These are phyloP conservation scores for Leptinotarsa rubiginosa DNA, from an alignment of 2,888 invertebrate genomes.

Conservation along the genomic window DNA sequence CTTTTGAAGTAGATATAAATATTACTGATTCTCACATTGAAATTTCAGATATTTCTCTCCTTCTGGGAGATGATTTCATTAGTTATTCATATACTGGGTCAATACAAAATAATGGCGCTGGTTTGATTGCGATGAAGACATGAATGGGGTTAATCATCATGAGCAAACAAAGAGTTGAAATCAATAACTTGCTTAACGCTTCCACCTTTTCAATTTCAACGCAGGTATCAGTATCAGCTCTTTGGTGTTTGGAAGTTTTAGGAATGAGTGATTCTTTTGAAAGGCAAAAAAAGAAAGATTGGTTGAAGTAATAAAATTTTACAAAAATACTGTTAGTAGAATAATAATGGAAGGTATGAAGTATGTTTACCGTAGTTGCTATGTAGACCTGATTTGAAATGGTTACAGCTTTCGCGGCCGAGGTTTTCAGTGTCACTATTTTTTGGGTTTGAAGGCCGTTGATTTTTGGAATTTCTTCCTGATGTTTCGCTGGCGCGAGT, in stretches of 20 bases:
- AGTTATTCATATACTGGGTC: not conserved
- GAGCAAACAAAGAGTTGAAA: too few species aligned
- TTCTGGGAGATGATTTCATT: slow-evolving; percentile 4
- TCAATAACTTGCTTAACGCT: not conserved
- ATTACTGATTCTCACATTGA: too few species aligned
- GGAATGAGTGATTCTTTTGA: not conserved
- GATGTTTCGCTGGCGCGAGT: too few species aligned
- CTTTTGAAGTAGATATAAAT: not conserved
- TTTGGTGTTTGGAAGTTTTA: not conserved
- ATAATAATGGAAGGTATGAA: not conserved
- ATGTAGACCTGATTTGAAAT: not conserved
- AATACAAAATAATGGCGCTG: not conserved
- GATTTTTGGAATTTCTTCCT: too few species aligned
- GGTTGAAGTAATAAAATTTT: not conserved
- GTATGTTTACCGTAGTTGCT: not conserved
- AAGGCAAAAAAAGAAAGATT: not conserved
- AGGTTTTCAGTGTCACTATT: too few species aligned
- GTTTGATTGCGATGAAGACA: not conserved
- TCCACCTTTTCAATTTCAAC: not conserved
- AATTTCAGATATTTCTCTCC: not conserved
- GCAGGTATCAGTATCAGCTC: not conserved
- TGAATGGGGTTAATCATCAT: not conserved
- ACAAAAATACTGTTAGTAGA: not conserved
- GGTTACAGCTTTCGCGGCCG: too few species aligned
- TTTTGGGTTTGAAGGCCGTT: too few species aligned